Conservation (phyloP, 2,113 vertebrate species). For the Phalacrocorax aristotelis region DNA sequence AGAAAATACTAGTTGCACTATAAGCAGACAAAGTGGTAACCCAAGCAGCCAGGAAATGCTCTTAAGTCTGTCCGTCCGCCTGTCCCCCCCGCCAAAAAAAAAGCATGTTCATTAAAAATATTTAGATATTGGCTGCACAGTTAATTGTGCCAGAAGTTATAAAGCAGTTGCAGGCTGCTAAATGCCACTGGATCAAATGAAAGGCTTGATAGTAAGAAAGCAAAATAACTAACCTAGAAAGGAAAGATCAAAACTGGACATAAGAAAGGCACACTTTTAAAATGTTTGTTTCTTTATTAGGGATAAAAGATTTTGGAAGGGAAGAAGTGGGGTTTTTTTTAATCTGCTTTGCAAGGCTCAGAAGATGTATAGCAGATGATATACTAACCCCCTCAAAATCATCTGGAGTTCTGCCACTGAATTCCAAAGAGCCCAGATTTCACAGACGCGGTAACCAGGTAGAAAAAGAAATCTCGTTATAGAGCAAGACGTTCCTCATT, state of each 20-base stretch:
- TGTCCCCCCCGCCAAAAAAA: not conserved
- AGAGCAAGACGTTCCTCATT: not conserved
- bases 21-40: not conserved
- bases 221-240: not conserved
- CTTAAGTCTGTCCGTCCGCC: not conserved
- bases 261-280: not conserved
- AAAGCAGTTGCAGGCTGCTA: not conserved
- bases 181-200: not conserved
- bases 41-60: not conserved
- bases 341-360: not conserved
- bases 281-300: not conserved
- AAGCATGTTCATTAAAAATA: not conserved
- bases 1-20: not conserved
- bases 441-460: not conserved
- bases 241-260: not conserved
- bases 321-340: rapidly evolving
- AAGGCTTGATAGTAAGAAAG: not conserved
- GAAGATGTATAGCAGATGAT: not conserved
- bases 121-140: not conserved
- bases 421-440: not conserved
- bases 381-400: not conserved
- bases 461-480: not conserved
- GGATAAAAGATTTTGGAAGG: not conserved
- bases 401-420: not conserved
- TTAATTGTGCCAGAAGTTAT: not conserved